Evolutionary conservation across 2,113 vertebrate species (phyloP), one percentile per base, ranked within the genome.

Genomic region (Halichoerus grypus): DNA sequence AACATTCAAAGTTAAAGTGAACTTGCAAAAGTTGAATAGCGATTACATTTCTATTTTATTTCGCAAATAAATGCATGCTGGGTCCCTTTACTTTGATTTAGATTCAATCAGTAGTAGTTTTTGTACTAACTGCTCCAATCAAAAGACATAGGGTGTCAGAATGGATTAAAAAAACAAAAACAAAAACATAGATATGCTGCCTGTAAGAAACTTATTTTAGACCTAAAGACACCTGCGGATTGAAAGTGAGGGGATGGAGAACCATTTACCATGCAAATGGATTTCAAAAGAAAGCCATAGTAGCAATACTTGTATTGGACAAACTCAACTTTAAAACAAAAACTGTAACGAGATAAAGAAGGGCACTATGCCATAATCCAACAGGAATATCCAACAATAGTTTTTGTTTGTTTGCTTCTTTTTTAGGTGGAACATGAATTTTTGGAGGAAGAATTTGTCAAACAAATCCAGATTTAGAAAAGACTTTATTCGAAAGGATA

Each of bases 11-110:
- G 11, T 26, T 4, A 90, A 93, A 83, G 39, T 51, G 0, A 72
- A 46, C 46, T 83, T 74, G 53, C 14, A 69, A 92, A 74, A 59
- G 26, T 84, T 26, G 36, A 69, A 61, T 49, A 39, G 80, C 63
- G 91, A 15, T 82, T 88, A 36, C 6, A 65, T 42, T 57, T 81
- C 19, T 42, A 36, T 67, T 88, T 93, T 74, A 80, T 80, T 67
- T 93, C 63, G 19, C 10, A 69, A 49, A 46, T 80, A 89, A 91
- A 69, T 67, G 11, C 19, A 55, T 53, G 72, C 42, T 92, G 7
- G 8, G 1, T 63, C 84, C 55, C 26, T 94, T 94, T 33, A 31
- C 80, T 91, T 92, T 85, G 26, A 81, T 61, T 63, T 93, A 94
- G 46, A 79, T 53, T 71, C 33, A 65, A 7, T 67, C 46, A 95